Percentiles rank a stretch among this genome's conserved stretches.
Evolutionary conservation across 64 coral and sea anemone species (phyloP).

Genomic region (Exaiptasia diaphana): DNA sequence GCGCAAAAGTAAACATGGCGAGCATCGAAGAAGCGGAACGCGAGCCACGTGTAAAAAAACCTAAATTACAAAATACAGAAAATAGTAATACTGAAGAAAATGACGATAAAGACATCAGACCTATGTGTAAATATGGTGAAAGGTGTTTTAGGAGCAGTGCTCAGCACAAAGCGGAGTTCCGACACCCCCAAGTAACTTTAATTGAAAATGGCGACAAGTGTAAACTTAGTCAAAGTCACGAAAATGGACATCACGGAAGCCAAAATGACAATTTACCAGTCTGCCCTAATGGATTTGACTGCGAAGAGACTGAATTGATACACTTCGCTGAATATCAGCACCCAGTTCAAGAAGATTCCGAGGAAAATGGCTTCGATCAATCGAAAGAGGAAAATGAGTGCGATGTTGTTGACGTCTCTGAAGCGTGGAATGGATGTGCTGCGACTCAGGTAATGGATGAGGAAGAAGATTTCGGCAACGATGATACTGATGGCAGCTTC

Average conservation of each 20-base stretch:
- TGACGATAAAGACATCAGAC: background rate
- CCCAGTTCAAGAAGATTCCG: slow-evolving; percentile 6
- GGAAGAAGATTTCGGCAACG: background rate
- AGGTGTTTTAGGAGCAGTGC: background rate
- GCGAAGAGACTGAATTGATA: slow-evolving; percentile 43
- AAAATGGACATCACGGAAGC: background rate
- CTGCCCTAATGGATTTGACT: slow-evolving; percentile 50
- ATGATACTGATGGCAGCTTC: background rate
- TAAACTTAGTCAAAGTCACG: background rate
- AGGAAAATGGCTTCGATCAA: background rate
- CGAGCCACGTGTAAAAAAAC: background rate
- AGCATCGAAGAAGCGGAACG: background rate
- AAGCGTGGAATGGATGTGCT: background rate
- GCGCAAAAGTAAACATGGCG: background rate
- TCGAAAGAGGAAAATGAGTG: slow-evolving; percentile 49
- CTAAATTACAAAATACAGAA: background rate
- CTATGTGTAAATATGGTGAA: slow-evolving; percentile 13
- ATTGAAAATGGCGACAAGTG: background rate
- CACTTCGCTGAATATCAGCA: slow-evolving; percentile 87
- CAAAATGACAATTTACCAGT: slow-evolving; percentile 24
- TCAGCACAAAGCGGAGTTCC: slow-evolving; percentile 13
- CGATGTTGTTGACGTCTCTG: slow-evolving; percentile 28
- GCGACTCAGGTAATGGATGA: slow-evolving; percentile 62
- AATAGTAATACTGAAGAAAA: slow-evolving; percentile 27
- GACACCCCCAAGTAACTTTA: background rate